A percentile compares a stretch with the other conserved stretches of the same genome.
Conservation (phyloP, 2,113 vertebrate genomes). For the Seriola dumerili region DNA sequence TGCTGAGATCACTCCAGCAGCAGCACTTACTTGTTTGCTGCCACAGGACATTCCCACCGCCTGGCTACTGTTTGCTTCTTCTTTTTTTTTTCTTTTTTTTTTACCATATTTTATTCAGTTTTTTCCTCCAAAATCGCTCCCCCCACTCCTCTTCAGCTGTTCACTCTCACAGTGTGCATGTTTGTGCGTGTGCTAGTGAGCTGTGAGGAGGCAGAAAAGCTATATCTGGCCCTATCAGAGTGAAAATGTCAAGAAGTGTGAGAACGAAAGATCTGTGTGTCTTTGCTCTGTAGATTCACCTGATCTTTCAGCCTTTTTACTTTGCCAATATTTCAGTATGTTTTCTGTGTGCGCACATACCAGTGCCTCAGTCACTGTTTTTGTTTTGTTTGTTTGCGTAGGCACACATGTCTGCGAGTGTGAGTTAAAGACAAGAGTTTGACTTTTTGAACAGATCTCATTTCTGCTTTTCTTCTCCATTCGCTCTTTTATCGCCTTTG, state of each 20-base stretch:
- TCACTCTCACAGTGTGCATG: slow-evolving; percentile 52
- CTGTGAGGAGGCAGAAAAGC: slow-evolving; percentile 57
- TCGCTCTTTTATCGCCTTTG: slow-evolving; percentile 56
- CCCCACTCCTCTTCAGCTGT: slow-evolving; percentile 41
- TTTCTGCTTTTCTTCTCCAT: slow-evolving; percentile 51
- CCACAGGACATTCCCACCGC: slow-evolving; percentile 53
- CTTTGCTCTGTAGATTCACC: slow-evolving; percentile 68
- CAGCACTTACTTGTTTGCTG: slow-evolving; percentile 62
- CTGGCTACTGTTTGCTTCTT: slow-evolving; percentile 30
- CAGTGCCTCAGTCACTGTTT: slow-evolving; percentile 57
- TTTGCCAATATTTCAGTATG: slow-evolving; percentile 53
- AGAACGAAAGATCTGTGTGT: slow-evolving; percentile 49
- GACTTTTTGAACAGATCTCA: slow-evolving; percentile 64
- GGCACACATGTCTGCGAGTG: slow-evolving; percentile 36
- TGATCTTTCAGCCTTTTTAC: slow-evolving; percentile 74
- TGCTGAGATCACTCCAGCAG: slow-evolving; percentile 35
- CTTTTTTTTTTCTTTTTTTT: slow-evolving; percentile 7
- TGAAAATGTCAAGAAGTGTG: slow-evolving; percentile 66
- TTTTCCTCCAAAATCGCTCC: slow-evolving; percentile 48
- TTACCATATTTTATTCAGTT: slow-evolving; percentile 46
- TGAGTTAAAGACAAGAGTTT: slow-evolving; percentile 64
- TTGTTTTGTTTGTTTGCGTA: slow-evolving; percentile 66
- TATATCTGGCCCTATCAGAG: slow-evolving; percentile 69
- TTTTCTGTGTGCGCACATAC: slow-evolving; percentile 1
- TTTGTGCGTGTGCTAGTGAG: slow-evolving; percentile 49